Evolutionary conservation across 2,888 invertebrate genomes (phyloP).

Genomic region (Yponomeuta cagnagella): DNA sequence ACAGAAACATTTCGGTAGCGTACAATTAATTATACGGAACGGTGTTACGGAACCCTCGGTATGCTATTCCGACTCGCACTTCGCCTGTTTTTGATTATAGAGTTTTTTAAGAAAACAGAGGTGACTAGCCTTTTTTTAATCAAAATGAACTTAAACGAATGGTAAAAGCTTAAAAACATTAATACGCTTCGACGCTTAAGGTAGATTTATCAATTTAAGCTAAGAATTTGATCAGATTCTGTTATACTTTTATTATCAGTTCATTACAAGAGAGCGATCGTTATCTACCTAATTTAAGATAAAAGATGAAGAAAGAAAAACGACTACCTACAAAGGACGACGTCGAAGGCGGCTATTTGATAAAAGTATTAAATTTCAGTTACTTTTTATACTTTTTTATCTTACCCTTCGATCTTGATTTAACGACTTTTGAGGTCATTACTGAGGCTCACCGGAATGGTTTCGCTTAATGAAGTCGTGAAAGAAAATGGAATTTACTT

Average conservation of each 20-base stretch:
- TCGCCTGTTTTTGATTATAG: no score
- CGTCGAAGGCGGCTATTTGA: conserved; percentile 53
- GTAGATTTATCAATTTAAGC: background rate
- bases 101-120: no score
- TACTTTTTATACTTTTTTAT: conserved; percentile 49
- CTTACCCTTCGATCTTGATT: conserved; percentile 67
- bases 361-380: conserved; percentile 67
- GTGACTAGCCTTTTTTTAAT: no score
- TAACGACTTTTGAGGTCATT: conserved; percentile 72
- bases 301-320: conserved; percentile 30
- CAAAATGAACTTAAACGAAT: no score
- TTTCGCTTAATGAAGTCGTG: conserved; percentile 72
- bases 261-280: background rate
- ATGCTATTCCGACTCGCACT: no score
- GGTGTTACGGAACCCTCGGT: no score
- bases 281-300: conserved; percentile 1
- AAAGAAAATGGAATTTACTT: conserved; percentile 73
- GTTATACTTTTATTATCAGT: background rate
- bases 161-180: no score
- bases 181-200: no score
- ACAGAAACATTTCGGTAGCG: no score
- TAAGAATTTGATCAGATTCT: background rate
- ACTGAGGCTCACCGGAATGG: conserved; percentile 70
- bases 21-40: no score
- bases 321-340: conserved; percentile 41